Conservation (phyloP, 2,113 vertebrate species). For the Silurus asotus region DNA sequence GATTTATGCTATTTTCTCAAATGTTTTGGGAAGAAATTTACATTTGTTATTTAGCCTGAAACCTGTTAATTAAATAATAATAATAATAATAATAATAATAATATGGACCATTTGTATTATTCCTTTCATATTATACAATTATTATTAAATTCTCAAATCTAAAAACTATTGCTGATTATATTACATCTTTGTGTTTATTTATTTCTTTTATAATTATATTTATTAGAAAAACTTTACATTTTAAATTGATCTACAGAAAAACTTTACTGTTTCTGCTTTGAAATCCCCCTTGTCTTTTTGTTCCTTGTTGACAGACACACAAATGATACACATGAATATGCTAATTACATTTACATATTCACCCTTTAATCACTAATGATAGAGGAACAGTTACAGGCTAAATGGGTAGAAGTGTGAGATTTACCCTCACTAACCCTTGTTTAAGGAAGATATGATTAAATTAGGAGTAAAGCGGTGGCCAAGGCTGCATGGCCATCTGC, state of each 20-base stretch:
- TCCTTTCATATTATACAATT: no score
- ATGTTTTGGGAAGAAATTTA: neutral
- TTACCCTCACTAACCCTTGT: neutral
- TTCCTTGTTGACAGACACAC: no score
- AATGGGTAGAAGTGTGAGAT: neutral
- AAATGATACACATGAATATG: neutral
- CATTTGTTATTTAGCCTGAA: neutral
- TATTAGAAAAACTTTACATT: neutral
- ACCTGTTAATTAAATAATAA: neutral
- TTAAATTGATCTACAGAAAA: neutral
- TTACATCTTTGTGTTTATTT: neutral
- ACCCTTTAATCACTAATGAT: neutral
- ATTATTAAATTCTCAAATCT: no score
- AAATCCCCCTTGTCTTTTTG: neutral
- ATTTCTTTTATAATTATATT: neutral
- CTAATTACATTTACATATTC: neutral
- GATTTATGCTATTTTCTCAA: neutral
- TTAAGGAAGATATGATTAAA: neutral
- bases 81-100: neutral
- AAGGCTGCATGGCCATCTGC: conserved; percentile 14
- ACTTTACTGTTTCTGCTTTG: neutral
- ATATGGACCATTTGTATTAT: no score
- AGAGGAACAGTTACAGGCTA: neutral
- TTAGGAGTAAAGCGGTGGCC: neutral
- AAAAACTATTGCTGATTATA: no score